Base-by-base conservation (phyloP, 2,797 vertebrate species). In the Eutrigla gurnardus region DNA sequence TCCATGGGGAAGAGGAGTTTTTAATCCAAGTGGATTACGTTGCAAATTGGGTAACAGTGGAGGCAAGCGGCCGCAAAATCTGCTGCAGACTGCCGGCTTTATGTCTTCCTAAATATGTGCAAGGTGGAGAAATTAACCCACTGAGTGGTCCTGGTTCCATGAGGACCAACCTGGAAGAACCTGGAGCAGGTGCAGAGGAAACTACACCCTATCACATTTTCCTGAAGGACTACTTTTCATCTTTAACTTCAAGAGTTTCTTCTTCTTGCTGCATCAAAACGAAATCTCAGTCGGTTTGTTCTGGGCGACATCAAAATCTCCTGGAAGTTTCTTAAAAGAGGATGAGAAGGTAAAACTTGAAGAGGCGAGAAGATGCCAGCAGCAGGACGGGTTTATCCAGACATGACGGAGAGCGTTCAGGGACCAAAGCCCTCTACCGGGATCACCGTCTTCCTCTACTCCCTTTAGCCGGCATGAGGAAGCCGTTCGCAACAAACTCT, bases 11-110 rank as follows among this genome's bases (percentile, higher is more conserved):
- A 86, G 91, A 90, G 90, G 86, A 88, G 78, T 88, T 88, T 92
- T 92, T 93, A 95, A 95, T 95, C 94, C 92, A 93, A 92, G 86
- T 93, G 90, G 86, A 78, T 95, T 95, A 95, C 50, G 39, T 75
- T 77, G 87, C 88, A 93, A 91, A 94, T 93, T 93, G 91, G 91
- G 89, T 63, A 87, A 88, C 91, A 77, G 86, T 78, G 70, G 83
- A 93, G 86, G 71, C 83, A 55, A 86, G 86, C 73, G 71, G 78
- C 64, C 70, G 65, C 59, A 75, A 76, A 83, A 75, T 73, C 83
- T 81, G 25, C 45, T 73, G 77, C 79, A 47, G 74, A 66, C 58
- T 36, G 50, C 50, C 43, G n/a, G 55, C 59, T 65, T 65, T 52
- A 35, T 43, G 55, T 65, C 63, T n/a, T 62, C 53, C 60, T 73